A percentile compares a stretch with the other conserved stretches of the same genome.
Evolutionary conservation across 2,113 vertebrate species (phyloP).

Genomic region (Notiomystis cincta): DNA sequence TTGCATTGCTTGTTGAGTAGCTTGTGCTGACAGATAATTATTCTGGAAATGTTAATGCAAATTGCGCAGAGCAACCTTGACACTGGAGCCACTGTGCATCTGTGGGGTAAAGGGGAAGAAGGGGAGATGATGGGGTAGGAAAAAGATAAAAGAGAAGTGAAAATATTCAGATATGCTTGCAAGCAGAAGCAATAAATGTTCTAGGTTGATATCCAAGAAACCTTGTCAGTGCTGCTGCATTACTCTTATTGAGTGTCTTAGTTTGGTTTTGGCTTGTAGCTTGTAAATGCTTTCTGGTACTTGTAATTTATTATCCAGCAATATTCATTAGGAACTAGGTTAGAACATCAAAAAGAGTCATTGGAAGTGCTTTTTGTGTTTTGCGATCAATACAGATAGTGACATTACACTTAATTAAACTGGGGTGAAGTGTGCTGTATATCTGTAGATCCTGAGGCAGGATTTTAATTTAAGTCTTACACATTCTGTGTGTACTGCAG

Average conservation of each 20-base stretch:
- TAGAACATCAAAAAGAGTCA: not conserved
- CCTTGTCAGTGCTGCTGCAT: not conserved
- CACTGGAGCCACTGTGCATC: not conserved
- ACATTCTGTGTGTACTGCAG: not conserved
- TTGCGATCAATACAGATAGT: not conserved
- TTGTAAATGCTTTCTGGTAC: not conserved
- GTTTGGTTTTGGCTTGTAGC: not conserved
- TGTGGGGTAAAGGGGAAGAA: not conserved
- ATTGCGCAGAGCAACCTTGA: not conserved
- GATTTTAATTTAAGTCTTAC: constrained; percentile 30
- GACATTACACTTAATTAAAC: constrained; percentile 41
- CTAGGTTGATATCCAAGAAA: not conserved
- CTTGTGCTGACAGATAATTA: not conserved
- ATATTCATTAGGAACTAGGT: not conserved
- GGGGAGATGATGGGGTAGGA: not conserved
- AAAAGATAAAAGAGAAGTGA: not conserved
- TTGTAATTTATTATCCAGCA: not conserved
- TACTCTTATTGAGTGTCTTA: not conserved
- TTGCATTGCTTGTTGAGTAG: not conserved
- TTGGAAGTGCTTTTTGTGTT: not conserved
- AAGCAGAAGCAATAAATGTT: not conserved
- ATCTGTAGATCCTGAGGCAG: not conserved
- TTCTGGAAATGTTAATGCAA: not conserved
- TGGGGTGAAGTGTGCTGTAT: not conserved
- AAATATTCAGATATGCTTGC: not conserved